phyloP scores from a whole-genome alignment of 1,140 invertebrate genomes.

The Sesamia nonagrioides region DNA sequence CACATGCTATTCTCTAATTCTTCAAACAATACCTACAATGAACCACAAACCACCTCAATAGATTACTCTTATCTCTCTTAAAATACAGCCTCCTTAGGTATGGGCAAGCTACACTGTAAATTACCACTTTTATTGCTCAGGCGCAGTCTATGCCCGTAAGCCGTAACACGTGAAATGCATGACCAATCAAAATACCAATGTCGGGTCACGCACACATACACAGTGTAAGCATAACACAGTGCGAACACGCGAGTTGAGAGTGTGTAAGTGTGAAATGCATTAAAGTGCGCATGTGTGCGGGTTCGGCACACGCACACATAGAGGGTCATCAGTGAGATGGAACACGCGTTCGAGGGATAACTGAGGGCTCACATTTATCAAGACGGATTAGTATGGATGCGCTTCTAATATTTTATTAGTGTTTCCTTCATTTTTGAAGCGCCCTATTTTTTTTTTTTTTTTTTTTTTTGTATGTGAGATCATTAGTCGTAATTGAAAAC shows the following conservation, averaged over 20 bases:
- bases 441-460: not conserved
- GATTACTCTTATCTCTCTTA: slow-evolving; percentile 38
- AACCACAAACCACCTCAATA: not conserved
- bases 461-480: not conserved
- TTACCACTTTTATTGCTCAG: slow-evolving; percentile 80
- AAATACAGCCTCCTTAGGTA: slow-evolving; percentile 55
- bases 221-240: slow-evolving; percentile 51
- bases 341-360: slow-evolving; percentile 85
- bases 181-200: slow-evolving; percentile 88
- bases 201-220: slow-evolving; percentile 74
- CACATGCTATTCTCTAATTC: no score
- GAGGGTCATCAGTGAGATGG: slow-evolving; percentile 73
- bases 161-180: slow-evolving; percentile 87
- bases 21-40: slow-evolving; percentile 36
- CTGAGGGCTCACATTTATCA: slow-evolving; percentile 82
- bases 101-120: slow-evolving; percentile 65
- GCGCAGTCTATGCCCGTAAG: slow-evolving; percentile 69
- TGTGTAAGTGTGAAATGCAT: slow-evolving; percentile 69
- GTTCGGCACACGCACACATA: slow-evolving; percentile 68
- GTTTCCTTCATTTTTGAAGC: not conserved
- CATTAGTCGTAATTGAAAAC: slow-evolving; percentile 10
- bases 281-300: slow-evolving; percentile 63
- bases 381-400: slow-evolving; percentile 67
- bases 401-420: slow-evolving; percentile 26
- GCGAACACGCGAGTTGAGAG: slow-evolving; percentile 35